Evolutionary conservation across 2,888 invertebrate genomes (phyloP).

Genomic region (Troglohyphantes excavatus): DNA sequence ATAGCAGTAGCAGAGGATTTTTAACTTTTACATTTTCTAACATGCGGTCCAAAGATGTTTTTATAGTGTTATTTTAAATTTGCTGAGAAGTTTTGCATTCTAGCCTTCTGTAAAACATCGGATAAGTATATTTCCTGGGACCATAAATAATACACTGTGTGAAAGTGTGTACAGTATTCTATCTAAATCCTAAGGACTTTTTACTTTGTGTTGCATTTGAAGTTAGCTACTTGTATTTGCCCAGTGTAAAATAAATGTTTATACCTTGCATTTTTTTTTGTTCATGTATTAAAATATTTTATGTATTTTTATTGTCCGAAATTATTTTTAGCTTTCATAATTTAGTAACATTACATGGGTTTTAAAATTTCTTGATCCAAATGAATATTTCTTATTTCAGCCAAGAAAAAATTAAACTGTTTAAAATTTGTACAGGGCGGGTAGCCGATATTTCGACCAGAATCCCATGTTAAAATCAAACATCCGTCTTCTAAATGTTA

Average conservation of each 20-base stretch:
- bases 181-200: slow-evolving; percentile 45
- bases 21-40: slow-evolving; percentile 73
- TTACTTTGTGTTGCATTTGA: slow-evolving; percentile 66
- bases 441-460: no score
- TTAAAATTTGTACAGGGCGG: no score
- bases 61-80: slow-evolving; percentile 58
- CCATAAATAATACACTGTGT: slow-evolving; percentile 21
- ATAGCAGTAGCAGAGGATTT: slow-evolving; percentile 59
- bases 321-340: not conserved
- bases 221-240: slow-evolving; percentile 70
- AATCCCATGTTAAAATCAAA: no score
- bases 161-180: slow-evolving; percentile 66
- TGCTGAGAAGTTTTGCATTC: slow-evolving; percentile 6
- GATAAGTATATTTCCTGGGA: slow-evolving; percentile 22
- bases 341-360: no score
- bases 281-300: slow-evolving; percentile 48
- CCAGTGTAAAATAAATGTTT: slow-evolving; percentile 70
- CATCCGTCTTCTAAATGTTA: no score
- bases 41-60: slow-evolving; percentile 56
- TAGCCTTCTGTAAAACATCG: slow-evolving; percentile 5
- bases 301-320: not conserved
- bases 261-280: slow-evolving; percentile 69
- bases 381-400: no score
- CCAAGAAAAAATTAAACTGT: no score
- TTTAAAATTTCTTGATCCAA: no score